phyloP scores from a whole-genome alignment of 2,888 invertebrate species.

The Amphipoea oculea region DNA sequence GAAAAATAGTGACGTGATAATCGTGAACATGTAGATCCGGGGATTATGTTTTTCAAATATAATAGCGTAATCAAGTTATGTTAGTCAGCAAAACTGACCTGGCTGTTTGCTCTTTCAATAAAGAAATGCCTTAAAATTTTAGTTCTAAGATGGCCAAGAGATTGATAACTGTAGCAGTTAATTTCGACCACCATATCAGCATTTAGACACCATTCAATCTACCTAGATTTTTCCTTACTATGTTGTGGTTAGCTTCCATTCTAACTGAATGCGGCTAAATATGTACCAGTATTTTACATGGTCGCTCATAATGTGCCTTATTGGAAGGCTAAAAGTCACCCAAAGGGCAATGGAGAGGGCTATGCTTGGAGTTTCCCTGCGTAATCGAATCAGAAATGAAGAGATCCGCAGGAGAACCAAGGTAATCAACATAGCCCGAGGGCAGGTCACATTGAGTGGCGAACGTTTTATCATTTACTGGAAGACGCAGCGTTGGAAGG shows the following conservation, averaged over 20 bases:
- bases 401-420: too few relatives aligned
- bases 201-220: not conserved
- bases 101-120: not conserved
- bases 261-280: not conserved
- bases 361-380: too few relatives aligned
- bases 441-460: too few relatives aligned
- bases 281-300: not conserved
- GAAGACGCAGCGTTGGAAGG: too few relatives aligned
- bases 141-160: not conserved
- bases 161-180: not conserved
- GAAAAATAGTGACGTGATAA: constrained; percentile 7
- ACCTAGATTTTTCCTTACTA: not conserved
- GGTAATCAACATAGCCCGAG: too few relatives aligned
- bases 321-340: too few relatives aligned
- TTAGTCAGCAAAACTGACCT: not conserved
- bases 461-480: too few relatives aligned
- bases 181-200: not conserved
- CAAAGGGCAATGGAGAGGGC: too few relatives aligned
- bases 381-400: too few relatives aligned
- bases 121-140: not conserved
- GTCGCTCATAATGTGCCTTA: too few relatives aligned
- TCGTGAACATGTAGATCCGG: not conserved
- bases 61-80: not conserved
- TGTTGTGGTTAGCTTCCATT: not conserved
- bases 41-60: constrained; percentile 14